These are phyloP conservation scores for Anguilla marmorata DNA, from an alignment of 2,797 vertebrate genomes.

Conservation along the genomic window DNA sequence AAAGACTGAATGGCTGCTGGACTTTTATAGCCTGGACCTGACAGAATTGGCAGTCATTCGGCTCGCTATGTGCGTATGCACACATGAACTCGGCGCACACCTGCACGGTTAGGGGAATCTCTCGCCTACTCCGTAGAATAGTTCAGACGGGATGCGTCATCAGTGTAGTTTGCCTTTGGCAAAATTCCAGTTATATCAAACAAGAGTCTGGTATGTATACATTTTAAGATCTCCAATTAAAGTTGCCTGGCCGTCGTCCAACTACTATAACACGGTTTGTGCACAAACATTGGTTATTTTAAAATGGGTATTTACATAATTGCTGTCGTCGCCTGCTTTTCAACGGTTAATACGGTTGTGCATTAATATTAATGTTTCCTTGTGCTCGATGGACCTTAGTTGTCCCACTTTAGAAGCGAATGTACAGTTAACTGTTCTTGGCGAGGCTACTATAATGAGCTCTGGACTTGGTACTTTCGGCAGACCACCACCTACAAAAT, in stretches of 20 bases:
- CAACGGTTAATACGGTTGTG: neutral
- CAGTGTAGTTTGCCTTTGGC: conserved; percentile 18
- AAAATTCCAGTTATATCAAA: conserved; percentile 30
- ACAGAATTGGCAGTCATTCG: conserved; percentile 70
- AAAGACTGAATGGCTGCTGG: conserved; percentile 54
- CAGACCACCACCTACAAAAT: neutral
- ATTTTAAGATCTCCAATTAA: conserved; percentile 26
- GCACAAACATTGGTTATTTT: neutral
- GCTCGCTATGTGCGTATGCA: conserved; percentile 35
- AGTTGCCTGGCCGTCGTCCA: neutral
- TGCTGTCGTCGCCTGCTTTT: neutral
- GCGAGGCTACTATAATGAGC: neutral
- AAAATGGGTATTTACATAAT: neutral
- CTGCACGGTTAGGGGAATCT: conserved; percentile 73
- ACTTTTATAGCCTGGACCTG: conserved; percentile 80
- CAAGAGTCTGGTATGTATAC: conserved; percentile 12
- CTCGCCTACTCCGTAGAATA: conserved; percentile 1
- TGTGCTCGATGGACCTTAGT: neutral
- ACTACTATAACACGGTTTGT: neutral
- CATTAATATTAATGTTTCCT: neutral
- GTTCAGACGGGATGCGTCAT: conserved; percentile 38
- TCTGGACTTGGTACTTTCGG: neutral
- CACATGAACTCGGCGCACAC: conserved; percentile 30
- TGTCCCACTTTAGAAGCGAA: neutral
- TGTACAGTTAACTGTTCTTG: neutral